Percentiles rank a stretch among this genome's conserved stretches.
These are phyloP conservation scores for Rhinichthys osculus DNA, from an alignment of 2,797 vertebrate species.

Conservation along the genomic window DNA sequence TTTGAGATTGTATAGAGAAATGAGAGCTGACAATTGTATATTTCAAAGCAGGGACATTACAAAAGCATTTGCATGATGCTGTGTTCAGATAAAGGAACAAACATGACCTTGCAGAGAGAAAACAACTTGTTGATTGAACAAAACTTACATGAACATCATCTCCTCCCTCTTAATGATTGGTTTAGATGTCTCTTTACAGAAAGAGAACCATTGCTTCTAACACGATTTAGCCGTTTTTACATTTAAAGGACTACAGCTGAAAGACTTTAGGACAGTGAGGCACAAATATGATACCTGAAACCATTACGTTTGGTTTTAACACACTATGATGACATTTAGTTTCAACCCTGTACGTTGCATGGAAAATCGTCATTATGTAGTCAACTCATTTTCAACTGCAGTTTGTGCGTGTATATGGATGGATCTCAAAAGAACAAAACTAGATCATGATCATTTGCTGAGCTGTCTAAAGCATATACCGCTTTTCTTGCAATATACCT, in stretches of 20 bases:
- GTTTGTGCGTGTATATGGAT: conserved; percentile 29
- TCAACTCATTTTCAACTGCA: conserved; percentile 14
- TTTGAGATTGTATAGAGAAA: conserved; percentile 33
- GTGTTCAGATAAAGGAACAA: conserved; percentile 32
- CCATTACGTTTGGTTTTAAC: conserved; percentile 30
- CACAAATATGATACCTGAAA: conserved; percentile 42
- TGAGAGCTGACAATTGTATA: conserved; percentile 38
- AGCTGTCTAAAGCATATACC: conserved; percentile 29
- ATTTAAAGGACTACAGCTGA: conserved; percentile 12
- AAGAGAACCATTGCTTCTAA: conserved; percentile 31
- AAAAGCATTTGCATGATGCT: conserved; percentile 36
- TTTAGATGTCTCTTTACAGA: conserved; percentile 14
- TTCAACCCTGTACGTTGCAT: conserved; percentile 27
- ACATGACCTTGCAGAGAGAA: conserved; percentile 10
- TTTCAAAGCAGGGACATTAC: conserved; percentile 40
- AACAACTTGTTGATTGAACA: conserved; percentile 23
- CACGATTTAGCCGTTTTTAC: conserved; percentile 25
- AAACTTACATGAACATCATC: background rate
- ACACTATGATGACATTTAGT: conserved; percentile 20
- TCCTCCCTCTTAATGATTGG: conserved; percentile 5
- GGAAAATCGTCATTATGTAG: conserved; percentile 19
- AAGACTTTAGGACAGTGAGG: conserved; percentile 31
- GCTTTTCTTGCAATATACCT: conserved; percentile 23
- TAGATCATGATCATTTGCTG: background rate
- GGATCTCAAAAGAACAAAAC: conserved; percentile 24